These are phyloP conservation scores for Leptogaster cylindrica DNA, from an alignment of 2,888 invertebrate genomes.

Conservation along the genomic window DNA sequence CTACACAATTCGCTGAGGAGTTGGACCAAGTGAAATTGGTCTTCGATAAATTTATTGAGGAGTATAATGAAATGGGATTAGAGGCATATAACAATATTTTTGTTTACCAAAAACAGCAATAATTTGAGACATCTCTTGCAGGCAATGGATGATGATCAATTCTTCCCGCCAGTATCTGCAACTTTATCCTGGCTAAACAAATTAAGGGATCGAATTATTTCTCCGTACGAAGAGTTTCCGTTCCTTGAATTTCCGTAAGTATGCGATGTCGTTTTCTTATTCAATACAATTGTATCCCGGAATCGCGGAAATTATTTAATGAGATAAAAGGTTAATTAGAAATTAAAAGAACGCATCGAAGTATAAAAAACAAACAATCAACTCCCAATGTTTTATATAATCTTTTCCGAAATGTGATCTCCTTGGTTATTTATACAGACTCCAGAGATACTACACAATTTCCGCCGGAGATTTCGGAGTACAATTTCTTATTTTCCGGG, in stretches of 20 bases:
- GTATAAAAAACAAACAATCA: not conserved
- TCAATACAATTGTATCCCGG: not conserved
- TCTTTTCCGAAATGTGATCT: too few relatives aligned
- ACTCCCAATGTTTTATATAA: not conserved
- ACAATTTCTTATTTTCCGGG: too few relatives aligned
- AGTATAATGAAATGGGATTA: too few relatives aligned
- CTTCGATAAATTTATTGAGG: slow-evolving; percentile 66
- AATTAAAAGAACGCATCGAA: not conserved
- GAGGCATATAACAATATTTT: slow-evolving; percentile 44
- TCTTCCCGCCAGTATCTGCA: slow-evolving; percentile 80
- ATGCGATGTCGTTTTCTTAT: not conserved
- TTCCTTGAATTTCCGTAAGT: slow-evolving; percentile 71
- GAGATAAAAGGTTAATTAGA: not conserved
- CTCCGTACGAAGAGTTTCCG: slow-evolving; percentile 69
- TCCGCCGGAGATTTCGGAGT: too few relatives aligned
- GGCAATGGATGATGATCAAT: slow-evolving; percentile 67
- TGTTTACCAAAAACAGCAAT: not conserved
- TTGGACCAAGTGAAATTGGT: slow-evolving; percentile 71
- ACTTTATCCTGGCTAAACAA: slow-evolving; percentile 76
- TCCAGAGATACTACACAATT: too few relatives aligned
- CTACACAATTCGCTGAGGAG: slow-evolving; percentile 70
- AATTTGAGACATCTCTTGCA: slow-evolving; percentile 50
- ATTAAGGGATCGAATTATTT: slow-evolving; percentile 66
- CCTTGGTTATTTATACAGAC: too few relatives aligned
- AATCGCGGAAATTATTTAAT: not conserved